These are phyloP conservation scores for Agrochola macilenta DNA, from an alignment of 2,888 invertebrate species.

Conservation along the genomic window DNA sequence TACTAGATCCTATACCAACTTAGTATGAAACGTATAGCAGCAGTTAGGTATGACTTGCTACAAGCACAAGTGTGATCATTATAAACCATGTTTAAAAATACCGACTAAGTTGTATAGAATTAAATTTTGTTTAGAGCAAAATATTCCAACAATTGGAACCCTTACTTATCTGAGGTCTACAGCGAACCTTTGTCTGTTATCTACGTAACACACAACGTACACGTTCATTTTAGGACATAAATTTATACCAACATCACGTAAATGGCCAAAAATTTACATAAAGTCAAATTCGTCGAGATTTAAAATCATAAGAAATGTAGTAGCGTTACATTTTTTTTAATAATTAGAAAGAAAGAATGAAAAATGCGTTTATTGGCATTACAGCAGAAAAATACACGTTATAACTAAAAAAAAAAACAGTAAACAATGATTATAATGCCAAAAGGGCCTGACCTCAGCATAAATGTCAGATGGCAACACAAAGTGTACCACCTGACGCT, in stretches of 20 bases:
- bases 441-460: no score
- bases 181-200: constrained; percentile 20
- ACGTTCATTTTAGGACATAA: constrained; percentile 1
- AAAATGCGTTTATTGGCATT: no score
- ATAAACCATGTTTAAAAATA: constrained; percentile 5
- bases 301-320: background rate
- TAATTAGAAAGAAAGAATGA: no score
- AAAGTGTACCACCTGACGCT: no score
- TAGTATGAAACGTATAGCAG: background rate
- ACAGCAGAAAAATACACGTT: no score
- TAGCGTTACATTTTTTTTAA: background rate
- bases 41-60: background rate
- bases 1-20: background rate
- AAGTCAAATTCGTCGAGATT: background rate
- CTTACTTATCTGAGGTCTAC: constrained; percentile 38
- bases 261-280: background rate
- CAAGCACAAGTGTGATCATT: background rate
- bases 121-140: constrained; percentile 22
- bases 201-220: constrained; percentile 8
- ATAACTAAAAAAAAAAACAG: no score
- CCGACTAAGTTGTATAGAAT: background rate
- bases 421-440: no score
- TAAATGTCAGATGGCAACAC: no score
- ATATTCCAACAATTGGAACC: constrained; percentile 29
- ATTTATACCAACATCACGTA: background rate